Conservation (phyloP, 2,888 invertebrate genomes). For the Plagodis dolabraria region DNA sequence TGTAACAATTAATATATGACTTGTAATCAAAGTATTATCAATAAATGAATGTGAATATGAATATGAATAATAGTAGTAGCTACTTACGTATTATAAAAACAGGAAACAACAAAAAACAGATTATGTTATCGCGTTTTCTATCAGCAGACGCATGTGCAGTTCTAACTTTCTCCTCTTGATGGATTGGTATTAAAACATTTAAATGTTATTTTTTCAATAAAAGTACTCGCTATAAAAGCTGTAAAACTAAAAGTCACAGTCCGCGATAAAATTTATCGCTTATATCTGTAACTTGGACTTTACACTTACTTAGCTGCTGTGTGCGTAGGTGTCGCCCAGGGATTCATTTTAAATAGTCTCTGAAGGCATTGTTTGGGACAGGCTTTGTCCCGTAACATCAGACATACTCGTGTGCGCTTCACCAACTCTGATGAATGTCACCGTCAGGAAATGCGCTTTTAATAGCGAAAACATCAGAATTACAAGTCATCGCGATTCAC, state of each 20-base stretch:
- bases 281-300: slow-evolving; percentile 44
- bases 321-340: slow-evolving; percentile 71
- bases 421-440: slow-evolving; percentile 70
- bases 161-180: too few relatives aligned
- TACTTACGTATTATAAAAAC: too few relatives aligned
- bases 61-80: too few relatives aligned
- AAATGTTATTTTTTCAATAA: too few relatives aligned
- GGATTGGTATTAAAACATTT: too few relatives aligned
- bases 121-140: too few relatives aligned
- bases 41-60: too few relatives aligned
- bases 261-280: neutral
- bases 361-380: slow-evolving; percentile 67
- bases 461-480: slow-evolving; percentile 81
- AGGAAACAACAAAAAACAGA: too few relatives aligned
- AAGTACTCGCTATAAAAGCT: too few relatives aligned
- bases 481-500: slow-evolving; percentile 79
- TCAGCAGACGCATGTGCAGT: too few relatives aligned
- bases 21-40: too few relatives aligned
- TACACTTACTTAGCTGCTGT: slow-evolving; percentile 41
- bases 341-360: slow-evolving; percentile 77
- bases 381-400: slow-evolving; percentile 66
- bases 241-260: neutral
- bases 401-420: slow-evolving; percentile 71
- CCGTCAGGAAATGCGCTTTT: slow-evolving; percentile 82
- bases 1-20: too few relatives aligned